Evolutionary conservation across 2,888 invertebrate genomes (phyloP).

Genomic region (Epiblema foenella): DNA sequence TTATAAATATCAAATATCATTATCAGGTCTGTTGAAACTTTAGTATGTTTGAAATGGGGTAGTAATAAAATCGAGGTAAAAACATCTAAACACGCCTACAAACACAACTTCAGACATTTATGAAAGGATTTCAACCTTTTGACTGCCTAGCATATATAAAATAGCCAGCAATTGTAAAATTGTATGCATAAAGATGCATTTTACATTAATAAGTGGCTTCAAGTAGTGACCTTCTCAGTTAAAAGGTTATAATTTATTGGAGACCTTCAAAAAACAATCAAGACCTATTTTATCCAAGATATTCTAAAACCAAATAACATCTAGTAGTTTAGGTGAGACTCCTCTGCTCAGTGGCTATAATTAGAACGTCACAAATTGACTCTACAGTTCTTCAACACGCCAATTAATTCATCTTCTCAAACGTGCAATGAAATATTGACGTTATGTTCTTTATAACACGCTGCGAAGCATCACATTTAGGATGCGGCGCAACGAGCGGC

Average conservation of each 20-base stretch:
- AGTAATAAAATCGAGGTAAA: neutral
- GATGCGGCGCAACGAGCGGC: too few species aligned
- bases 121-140: neutral
- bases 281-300: neutral
- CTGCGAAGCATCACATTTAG: too few species aligned
- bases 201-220: neutral
- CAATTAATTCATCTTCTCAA: constrained; percentile 5
- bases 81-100: constrained; percentile 1
- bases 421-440: too few species aligned
- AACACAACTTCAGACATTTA: neutral
- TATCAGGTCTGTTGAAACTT: constrained; percentile 8
- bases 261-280: neutral
- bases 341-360: neutral
- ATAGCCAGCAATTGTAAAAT: neutral
- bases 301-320: neutral
- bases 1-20: constrained; percentile 20
- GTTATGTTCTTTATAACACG: too few species aligned
- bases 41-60: neutral
- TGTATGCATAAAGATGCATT: neutral
- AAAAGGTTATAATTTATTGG: neutral
- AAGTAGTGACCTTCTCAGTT: neutral
- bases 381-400: constrained; percentile 8
- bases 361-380: neutral
- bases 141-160: neutral
- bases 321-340: neutral